phyloP scores from a whole-genome alignment of 1,140 invertebrate genomes.

The Rhizoglyphus robini region DNA sequence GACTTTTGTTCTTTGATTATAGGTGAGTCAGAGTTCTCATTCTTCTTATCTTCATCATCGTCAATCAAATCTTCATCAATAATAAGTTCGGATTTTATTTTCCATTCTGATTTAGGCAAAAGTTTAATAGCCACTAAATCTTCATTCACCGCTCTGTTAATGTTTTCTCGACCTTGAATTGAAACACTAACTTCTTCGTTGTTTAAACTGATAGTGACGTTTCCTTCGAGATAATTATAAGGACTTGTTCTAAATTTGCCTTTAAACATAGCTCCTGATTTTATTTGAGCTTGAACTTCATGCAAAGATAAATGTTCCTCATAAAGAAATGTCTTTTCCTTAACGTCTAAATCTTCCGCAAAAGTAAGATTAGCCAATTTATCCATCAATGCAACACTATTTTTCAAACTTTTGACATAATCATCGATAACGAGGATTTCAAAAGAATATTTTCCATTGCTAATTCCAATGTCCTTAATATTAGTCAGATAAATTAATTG shows the following conservation, averaged over 20 bases:
- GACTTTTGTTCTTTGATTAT: conserved; percentile 20
- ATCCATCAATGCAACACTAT: conserved; percentile 54
- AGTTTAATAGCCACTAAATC: conserved; percentile 86
- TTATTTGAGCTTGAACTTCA: conserved; percentile 61
- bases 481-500: conserved; percentile 68
- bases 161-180: conserved; percentile 66
- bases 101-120: conserved; percentile 79
- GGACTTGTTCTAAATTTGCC: conserved; percentile 57
- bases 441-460: conserved; percentile 38
- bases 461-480: conserved; percentile 58
- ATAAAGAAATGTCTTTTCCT: conserved; percentile 38
- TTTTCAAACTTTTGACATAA: conserved; percentile 52
- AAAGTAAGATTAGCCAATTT: conserved; percentile 44
- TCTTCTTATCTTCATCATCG: conserved; percentile 32
- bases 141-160: conserved; percentile 91
- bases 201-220: conserved; percentile 51
- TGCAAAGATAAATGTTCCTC: conserved; percentile 66
- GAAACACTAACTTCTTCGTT: conserved; percentile 49
- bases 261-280: conserved; percentile 59
- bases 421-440: conserved; percentile 35
- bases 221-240: conserved; percentile 91
- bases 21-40: conserved; percentile 29
- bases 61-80: conserved; percentile 54
- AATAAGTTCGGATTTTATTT: conserved; percentile 59
- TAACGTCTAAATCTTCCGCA: not conserved